A percentile compares a stretch with the other conserved stretches of the same genome.
Conservation (phyloP, 2,797 vertebrate species). For the Melanotaenia pygmaea region DNA sequence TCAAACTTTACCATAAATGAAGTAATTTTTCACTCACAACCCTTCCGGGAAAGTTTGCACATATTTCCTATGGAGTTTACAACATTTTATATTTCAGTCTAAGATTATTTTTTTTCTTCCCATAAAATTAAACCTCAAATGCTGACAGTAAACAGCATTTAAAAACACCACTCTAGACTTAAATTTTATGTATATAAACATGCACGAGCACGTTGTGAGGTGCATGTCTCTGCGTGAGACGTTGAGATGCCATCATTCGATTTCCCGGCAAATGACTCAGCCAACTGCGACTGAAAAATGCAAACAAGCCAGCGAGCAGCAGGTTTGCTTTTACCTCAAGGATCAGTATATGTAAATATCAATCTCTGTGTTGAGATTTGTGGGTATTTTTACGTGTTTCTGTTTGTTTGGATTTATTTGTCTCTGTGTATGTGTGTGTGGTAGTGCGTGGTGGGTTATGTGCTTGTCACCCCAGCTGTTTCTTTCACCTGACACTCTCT, state of each 20-base stretch:
- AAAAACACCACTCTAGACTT: conserved; percentile 19
- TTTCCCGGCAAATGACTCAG: conserved; percentile 66
- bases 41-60: conserved; percentile 46
- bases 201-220: not conserved
- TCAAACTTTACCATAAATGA: conserved; percentile 62
- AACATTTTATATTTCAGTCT: conserved; percentile 42
- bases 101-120: not conserved
- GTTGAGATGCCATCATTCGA: conserved; percentile 52
- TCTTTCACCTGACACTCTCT: conserved; percentile 47
- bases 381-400: conserved; percentile 26
- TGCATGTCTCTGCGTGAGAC: conserved; percentile 47
- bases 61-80: conserved; percentile 29
- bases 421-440: conserved; percentile 32
- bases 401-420: conserved; percentile 50
- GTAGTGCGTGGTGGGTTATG: conserved; percentile 2
- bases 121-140: conserved; percentile 28
- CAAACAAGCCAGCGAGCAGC: conserved; percentile 66
- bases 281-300: conserved; percentile 67
- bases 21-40: conserved; percentile 30
- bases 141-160: conserved; percentile 45
- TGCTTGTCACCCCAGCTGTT: conserved; percentile 49
- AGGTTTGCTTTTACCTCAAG: conserved; percentile 48
- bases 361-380: conserved; percentile 34
- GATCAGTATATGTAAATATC: conserved; percentile 67
- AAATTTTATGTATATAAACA: conserved; percentile 35